Conservation (phyloP, 1,140 invertebrate species). For the Belonocnema kinseyi region DNA sequence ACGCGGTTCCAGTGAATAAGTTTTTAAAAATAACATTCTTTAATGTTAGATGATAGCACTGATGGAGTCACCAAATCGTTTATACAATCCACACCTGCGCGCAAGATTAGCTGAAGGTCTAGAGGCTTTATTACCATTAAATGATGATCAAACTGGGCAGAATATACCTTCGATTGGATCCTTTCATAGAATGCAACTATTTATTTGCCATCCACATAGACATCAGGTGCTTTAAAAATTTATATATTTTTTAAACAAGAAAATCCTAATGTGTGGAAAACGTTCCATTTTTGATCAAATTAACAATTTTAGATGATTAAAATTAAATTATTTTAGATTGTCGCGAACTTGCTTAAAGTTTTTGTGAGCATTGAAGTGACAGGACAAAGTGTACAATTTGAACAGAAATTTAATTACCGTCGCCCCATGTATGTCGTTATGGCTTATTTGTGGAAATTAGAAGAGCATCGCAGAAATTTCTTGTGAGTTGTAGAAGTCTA, state of each 20-base stretch:
- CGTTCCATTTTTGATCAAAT: not conserved
- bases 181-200: slow-evolving; percentile 85
- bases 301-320: not conserved
- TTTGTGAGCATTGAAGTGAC: slow-evolving; percentile 99
- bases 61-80: slow-evolving; percentile 86
- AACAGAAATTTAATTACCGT: slow-evolving; percentile 98
- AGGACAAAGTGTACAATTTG: slow-evolving; percentile 95
- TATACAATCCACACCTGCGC: slow-evolving; percentile 95
- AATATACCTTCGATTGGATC: slow-evolving; percentile 78
- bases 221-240: slow-evolving; percentile 73
- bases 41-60: slow-evolving; percentile 66
- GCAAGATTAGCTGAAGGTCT: slow-evolving; percentile 92
- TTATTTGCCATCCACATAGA: slow-evolving; percentile 85
- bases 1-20: not conserved
- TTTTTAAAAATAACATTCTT: slow-evolving; percentile 8
- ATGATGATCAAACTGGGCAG: slow-evolving; percentile 77
- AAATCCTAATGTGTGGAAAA: not conserved
- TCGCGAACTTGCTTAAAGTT: slow-evolving; percentile 87
- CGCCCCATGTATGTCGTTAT: slow-evolving; percentile 96
- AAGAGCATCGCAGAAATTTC: slow-evolving; percentile 85
- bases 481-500: slow-evolving; percentile 76
- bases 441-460: slow-evolving; percentile 92
- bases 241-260: too few relatives aligned
- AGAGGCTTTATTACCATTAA: slow-evolving; percentile 85
- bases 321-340: slow-evolving; percentile 75